Conservation (phyloP, 2,113 vertebrate species). For the Apus apus region DNA sequence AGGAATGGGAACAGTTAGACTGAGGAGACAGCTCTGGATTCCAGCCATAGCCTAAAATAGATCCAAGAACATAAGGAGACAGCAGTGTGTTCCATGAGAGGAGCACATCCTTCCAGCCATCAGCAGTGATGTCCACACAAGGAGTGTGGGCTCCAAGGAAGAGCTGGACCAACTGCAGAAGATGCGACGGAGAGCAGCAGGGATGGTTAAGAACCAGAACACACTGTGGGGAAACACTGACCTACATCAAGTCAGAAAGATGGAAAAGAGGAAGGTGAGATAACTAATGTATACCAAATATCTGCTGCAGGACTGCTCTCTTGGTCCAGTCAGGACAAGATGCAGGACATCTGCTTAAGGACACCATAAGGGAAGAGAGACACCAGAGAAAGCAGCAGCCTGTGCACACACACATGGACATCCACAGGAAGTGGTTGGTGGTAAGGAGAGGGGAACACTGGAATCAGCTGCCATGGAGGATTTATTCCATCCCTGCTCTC, state of each 20-base stretch:
- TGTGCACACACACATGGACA: background rate
- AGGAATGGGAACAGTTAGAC: background rate
- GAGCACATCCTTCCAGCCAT: background rate
- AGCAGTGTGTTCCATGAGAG: accelerated
- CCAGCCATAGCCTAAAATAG: background rate
- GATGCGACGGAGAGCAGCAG: background rate
- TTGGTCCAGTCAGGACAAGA: background rate
- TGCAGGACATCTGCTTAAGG: background rate
- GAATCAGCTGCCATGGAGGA: background rate
- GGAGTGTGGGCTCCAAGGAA: background rate
- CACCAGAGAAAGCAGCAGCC: background rate
- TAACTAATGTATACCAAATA: background rate
- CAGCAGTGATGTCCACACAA: background rate
- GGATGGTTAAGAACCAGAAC: background rate
- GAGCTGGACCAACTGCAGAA: background rate
- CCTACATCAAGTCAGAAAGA: background rate
- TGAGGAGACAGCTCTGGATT: background rate
- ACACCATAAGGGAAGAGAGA: background rate
- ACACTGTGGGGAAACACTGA: background rate
- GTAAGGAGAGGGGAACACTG: background rate
- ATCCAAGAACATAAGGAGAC: background rate
- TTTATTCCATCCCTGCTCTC: background rate
- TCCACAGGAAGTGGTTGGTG: accelerated
- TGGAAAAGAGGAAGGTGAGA: background rate
- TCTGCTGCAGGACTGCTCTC: background rate